phyloP scores from a whole-genome alignment of 2,113 vertebrate genomes.

The Syngnathus floridae region DNA sequence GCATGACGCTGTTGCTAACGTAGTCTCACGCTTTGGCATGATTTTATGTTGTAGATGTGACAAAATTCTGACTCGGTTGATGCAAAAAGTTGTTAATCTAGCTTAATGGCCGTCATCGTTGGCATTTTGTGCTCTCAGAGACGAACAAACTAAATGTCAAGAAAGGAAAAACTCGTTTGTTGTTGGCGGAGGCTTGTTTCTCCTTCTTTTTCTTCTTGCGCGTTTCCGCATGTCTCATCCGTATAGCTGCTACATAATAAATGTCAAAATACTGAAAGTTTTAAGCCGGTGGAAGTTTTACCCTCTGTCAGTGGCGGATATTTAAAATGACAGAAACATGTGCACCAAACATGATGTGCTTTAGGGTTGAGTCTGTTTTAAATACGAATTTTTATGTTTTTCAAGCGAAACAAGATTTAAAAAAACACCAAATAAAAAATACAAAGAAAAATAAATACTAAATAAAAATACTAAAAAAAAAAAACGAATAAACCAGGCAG shows the following conservation, averaged over 20 bases:
- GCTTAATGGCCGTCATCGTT: conserved; percentile 9
- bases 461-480: too few relatives aligned
- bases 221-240: too few relatives aligned
- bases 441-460: too few relatives aligned
- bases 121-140: neutral
- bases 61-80: conserved; percentile 10
- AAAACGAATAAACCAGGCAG: too few relatives aligned
- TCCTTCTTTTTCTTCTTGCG: neutral
- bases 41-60: conserved; percentile 16
- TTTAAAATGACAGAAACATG: neutral
- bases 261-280: neutral
- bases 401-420: too few relatives aligned
- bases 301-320: neutral
- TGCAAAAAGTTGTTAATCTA: neutral
- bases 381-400: too few relatives aligned
- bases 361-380: neutral
- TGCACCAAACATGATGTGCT: neutral
- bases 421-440: too few relatives aligned
- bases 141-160: neutral
- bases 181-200: neutral
- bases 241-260: neutral
- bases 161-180: neutral
- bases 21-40: neutral
- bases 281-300: neutral
- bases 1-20: conserved; percentile 2